Percentiles rank a stretch among this genome's conserved stretches.
phyloP scores from a whole-genome alignment of 2,797 vertebrate species.

The Periparus ater region DNA sequence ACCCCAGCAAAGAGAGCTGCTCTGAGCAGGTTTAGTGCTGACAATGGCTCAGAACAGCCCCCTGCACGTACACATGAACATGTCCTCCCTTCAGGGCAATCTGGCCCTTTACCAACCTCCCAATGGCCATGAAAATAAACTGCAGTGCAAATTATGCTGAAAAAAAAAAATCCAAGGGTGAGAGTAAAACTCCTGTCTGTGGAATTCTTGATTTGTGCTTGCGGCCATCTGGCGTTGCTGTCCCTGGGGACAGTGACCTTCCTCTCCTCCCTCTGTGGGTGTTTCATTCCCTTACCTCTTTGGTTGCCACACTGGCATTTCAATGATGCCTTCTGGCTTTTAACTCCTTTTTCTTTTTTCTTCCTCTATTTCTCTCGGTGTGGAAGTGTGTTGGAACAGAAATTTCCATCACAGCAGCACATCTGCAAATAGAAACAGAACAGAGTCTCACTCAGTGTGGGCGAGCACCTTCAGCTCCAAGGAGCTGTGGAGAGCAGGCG shows the following conservation, averaged over 20 bases:
- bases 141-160: neutral
- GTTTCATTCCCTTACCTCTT: neutral
- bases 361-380: neutral
- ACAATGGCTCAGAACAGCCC: neutral
- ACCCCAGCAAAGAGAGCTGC: neutral
- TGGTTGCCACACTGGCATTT: neutral
- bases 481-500: neutral
- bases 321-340: neutral
- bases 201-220: neutral
- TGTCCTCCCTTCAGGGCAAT: neutral
- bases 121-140: neutral
- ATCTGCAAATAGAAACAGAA: neutral
- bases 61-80: neutral
- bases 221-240: neutral
- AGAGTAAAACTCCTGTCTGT: neutral
- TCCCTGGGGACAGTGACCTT: neutral
- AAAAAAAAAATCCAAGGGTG: neutral
- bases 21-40: neutral
- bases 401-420: neutral
- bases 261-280: neutral
- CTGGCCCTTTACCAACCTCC: neutral
- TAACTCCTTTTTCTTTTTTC: neutral
- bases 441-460: neutral
- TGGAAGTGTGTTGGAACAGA: neutral
- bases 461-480: neutral